A percentile compares a stretch with the other conserved stretches of the same genome.
Evolutionary conservation across 2,113 vertebrate species (phyloP).

Genomic region (Ancistrus triradiatus): DNA sequence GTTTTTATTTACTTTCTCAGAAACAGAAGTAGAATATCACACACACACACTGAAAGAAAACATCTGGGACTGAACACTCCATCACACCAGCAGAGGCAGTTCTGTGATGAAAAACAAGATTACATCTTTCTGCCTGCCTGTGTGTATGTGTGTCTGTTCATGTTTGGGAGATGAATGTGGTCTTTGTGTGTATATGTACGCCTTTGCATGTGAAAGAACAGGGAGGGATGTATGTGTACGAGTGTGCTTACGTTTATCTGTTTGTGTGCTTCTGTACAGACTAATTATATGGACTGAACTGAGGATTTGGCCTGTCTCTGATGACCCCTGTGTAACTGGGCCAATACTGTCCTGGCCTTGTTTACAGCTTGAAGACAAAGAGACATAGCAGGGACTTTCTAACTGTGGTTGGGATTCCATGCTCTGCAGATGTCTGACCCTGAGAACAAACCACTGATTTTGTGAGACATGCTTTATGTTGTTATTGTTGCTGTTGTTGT

Average conservation of each 20-base stretch:
- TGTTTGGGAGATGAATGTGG: not conserved
- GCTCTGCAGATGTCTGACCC: conserved; percentile 2
- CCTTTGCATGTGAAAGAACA: not conserved
- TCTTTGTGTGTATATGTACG: not conserved
- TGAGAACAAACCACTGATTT: too few relatives aligned
- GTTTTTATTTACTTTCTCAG: too few relatives aligned
- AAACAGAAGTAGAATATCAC: too few relatives aligned
- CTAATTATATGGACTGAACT: conserved; percentile 22
- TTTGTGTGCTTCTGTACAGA: not conserved
- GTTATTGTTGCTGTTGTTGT: too few relatives aligned
- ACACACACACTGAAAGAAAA: not conserved
- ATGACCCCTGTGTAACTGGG: conserved; percentile 28
- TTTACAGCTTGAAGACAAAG: conserved; percentile 34
- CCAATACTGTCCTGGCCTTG: conserved; percentile 30
- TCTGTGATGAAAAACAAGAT: not conserved
- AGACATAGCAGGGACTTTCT: conserved; percentile 18
- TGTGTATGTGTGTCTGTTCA: not conserved
- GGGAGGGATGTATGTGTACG: not conserved
- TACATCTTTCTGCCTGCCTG: not conserved
- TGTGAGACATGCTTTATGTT: too few relatives aligned
- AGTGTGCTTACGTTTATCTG: not conserved
- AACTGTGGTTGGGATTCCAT: conserved; percentile 4
- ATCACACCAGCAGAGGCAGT: not conserved
- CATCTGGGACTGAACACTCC: not conserved
- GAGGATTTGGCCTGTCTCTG: conserved; percentile 25